Conservation (phyloP, 2,888 invertebrate species). For the Urechis unicinctus region DNA sequence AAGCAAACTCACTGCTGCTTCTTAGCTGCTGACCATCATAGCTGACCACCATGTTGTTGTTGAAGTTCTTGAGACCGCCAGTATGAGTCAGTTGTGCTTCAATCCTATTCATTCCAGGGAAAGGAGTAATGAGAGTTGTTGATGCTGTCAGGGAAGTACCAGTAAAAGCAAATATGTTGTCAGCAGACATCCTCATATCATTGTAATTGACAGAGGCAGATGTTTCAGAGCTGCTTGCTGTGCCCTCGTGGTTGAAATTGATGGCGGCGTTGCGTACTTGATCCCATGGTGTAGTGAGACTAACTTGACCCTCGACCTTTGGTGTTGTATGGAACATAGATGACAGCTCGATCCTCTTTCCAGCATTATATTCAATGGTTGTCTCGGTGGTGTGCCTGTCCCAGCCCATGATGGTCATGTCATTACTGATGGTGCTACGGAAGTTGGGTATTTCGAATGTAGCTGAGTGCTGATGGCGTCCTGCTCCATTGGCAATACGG, state of each 20-base stretch:
- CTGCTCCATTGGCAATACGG: conserved; percentile 1
- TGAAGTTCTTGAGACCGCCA: neutral
- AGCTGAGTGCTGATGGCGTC: neutral
- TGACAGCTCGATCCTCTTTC: conserved; percentile 4
- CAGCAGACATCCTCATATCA: neutral
- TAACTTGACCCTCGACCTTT: neutral
- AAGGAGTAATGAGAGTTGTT: neutral
- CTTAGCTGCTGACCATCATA: neutral
- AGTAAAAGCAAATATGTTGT: neutral
- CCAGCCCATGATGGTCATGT: neutral
- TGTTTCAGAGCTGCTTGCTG: neutral
- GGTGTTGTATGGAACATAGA: neutral
- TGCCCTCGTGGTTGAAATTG: neutral
- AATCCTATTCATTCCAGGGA: neutral
- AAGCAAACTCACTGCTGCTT: neutral
- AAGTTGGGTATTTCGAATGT: neutral
- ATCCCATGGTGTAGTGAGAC: conserved; percentile 1
- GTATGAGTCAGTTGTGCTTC: neutral
- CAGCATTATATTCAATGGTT: neutral
- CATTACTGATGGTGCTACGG: neutral
- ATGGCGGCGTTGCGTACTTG: neutral
- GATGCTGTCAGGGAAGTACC: neutral
- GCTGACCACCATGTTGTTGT: neutral
- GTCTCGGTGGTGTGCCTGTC: neutral
- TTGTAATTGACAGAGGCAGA: neutral